A percentile compares a stretch with the other conserved stretches of the same genome.
Evolutionary conservation across 1,140 invertebrate genomes (phyloP).

Genomic region (Neotoxoptera formosana): DNA sequence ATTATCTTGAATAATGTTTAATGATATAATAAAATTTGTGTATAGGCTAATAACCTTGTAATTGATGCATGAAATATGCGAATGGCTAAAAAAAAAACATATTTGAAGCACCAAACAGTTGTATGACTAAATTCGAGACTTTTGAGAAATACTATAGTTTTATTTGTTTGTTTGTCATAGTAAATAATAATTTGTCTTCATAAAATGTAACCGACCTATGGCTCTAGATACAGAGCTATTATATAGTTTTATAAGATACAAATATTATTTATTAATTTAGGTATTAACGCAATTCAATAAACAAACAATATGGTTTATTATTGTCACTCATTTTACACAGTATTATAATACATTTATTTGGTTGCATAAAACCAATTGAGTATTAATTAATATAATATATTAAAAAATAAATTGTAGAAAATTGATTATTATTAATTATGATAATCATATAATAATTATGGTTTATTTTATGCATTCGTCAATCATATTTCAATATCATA

Average conservation of each 20-base stretch:
- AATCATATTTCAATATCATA: not conserved
- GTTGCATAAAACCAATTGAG: not conserved
- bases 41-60: not conserved
- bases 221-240: not conserved
- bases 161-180: not conserved
- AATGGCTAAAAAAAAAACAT: not conserved
- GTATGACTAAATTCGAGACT: not conserved
- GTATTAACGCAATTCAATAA: not conserved
- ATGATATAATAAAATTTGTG: not conserved
- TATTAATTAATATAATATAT: too few relatives aligned
- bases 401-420: not conserved
- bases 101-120: not conserved
- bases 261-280: not conserved
- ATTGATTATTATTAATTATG: not conserved
- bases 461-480: not conserved
- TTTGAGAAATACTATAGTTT: not conserved
- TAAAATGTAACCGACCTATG: not conserved
- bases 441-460: not conserved
- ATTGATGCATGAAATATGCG: not conserved
- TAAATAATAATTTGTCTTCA: not conserved
- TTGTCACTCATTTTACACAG: not conserved
- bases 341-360: not conserved
- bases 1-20: not conserved
- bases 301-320: not conserved
- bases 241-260: slow-evolving; percentile 5